Base-by-base conservation (phyloP, 2,797 vertebrate genomes). In the Steatocranus sp. region DNA sequence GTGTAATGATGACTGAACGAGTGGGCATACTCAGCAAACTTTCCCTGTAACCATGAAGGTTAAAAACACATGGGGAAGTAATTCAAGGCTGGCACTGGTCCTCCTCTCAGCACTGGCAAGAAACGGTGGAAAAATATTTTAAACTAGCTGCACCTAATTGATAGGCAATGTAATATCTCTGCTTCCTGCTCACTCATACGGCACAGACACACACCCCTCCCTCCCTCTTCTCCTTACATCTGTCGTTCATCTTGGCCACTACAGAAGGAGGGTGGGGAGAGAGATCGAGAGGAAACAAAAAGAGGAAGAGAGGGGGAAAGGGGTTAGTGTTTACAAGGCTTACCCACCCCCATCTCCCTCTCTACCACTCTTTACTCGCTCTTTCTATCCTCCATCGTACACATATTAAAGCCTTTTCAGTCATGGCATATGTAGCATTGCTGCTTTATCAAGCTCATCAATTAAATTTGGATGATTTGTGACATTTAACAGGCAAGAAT, bases 161-260 rank as follows among this genome's bases (percentile, higher is more conserved):
- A 87, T 76, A 82, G 75, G 74, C 75, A 85, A 56, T 38, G 75
- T 34, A 75, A 86, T 50, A 83, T 87, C 78, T 90, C 53, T 90
- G 80, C 77, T 76, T 43, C 81, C 80, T 32, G 81, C 80, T 90
- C 90, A 93, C 73, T 87, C 90, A 91, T 80, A 88, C 92, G 84
- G 79, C 88, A 91, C 90, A 89, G 77, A 82, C 92, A 91, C 85
- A 89, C 93, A 88, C 88, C 90, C 90, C 89, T 90, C 93, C 94
- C 91, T 90, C 91, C 91, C 93, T 93, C 91, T 95, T 94, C 88
- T 96, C 93, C 96, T 97, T 96, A 97, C 96, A 96, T 96, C 94
- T 96, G 96, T 89, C 95, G 96, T 95, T 97, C 96, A 96, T 97
- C 96, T 94, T 96, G 96, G 95, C 96, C 96, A 97, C 96, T 97